Evolutionary conservation across 2,888 invertebrate species (phyloP).

Genomic region (Dorcus hopei): DNA sequence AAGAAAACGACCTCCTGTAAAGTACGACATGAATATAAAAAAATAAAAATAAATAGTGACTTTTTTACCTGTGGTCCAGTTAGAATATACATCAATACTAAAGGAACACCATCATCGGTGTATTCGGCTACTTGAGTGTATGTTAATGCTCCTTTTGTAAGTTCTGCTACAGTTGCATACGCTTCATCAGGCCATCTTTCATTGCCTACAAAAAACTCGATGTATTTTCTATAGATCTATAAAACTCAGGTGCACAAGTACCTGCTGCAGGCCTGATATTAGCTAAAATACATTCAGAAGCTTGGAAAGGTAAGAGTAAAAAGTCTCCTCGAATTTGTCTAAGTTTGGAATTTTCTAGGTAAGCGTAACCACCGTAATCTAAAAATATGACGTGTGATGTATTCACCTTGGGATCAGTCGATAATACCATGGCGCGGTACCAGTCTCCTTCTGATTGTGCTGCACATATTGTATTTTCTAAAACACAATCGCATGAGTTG

Average conservation of each 20-base stretch:
- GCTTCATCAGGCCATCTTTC: slow-evolving; percentile 75
- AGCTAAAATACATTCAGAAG: slow-evolving; percentile 91
- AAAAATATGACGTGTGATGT: slow-evolving; percentile 82
- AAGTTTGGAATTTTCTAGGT: slow-evolving; percentile 71
- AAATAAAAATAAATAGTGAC: background rate
- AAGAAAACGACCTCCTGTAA: slow-evolving; percentile 77
- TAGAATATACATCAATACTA: slow-evolving; percentile 77
- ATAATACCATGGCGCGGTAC: slow-evolving; percentile 79
- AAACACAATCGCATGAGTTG: background rate
- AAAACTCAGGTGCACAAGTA: slow-evolving; percentile 32
- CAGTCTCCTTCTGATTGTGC: slow-evolving; percentile 81
- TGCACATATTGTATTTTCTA: slow-evolving; percentile 84
- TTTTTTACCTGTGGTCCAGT: slow-evolving; percentile 63
- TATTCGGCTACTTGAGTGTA: slow-evolving; percentile 88
- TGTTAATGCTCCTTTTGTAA: slow-evolving; percentile 75
- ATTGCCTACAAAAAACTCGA: slow-evolving; percentile 43
- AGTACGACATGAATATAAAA: slow-evolving; percentile 15
- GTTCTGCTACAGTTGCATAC: slow-evolving; percentile 69
- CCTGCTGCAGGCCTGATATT: slow-evolving; percentile 78
- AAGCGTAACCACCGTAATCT: slow-evolving; percentile 92
- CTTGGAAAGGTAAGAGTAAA: slow-evolving; percentile 94
- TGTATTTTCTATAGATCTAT: too few species aligned
- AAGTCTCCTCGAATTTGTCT: slow-evolving; percentile 93
- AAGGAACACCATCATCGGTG: slow-evolving; percentile 73
- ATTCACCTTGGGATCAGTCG: slow-evolving; percentile 64